Base-by-base conservation (phyloP, 1,140 invertebrate genomes). In the Colletes gigas region DNA sequence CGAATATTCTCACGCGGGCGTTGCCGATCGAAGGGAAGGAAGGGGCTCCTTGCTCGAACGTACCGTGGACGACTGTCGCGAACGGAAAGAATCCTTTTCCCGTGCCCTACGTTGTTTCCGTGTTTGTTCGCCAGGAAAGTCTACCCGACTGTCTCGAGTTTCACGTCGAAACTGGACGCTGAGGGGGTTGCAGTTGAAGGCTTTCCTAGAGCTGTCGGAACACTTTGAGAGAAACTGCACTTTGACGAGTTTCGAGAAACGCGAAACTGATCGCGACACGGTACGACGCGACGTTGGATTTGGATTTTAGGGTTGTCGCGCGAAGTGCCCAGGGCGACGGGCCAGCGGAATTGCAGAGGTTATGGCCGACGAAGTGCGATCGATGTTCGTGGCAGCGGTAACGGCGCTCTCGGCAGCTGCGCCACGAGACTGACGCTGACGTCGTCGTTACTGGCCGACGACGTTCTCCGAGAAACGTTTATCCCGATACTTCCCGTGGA, bases 291-390 rank as follows among this genome's bases (percentile, higher is more conserved):
- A 15, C 15, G 0, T 12, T 15, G 10, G 3, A 7, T 57, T 19
- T n/a, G 12, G 30, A 54, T 17, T 57, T 47, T 14, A 8, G 39
- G 10, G 52, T 12, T n/a, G 30, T 17, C 3, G 14, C 14, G 17
- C 3, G 19, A 59, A 39, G 30, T 39, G 44, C 47, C 47, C 41
- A 65, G 50, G 50, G 14, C 6, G 21, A 50, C 19, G 44, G 57
- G 14, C 52, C 54, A 71, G 62, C 15, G 63, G 60, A 81, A 78
- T 66, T 44, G 68, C 83, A 80, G 72, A 86, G 86, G 86, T 86
- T 88, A 87, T 82, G 79, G 79, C 68, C 72, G 79, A 54, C 72
- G n/a, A 78, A 74, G 84, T 12, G 74, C 85, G 86, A 88, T 88
- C 86, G 78, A 88, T 88, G 86, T 30, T 30, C 57, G 78, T 83